Percentiles rank a stretch among this genome's conserved stretches.
phyloP scores from a whole-genome alignment of 2,797 vertebrate genomes.

The Pseudochromis fuscus region DNA sequence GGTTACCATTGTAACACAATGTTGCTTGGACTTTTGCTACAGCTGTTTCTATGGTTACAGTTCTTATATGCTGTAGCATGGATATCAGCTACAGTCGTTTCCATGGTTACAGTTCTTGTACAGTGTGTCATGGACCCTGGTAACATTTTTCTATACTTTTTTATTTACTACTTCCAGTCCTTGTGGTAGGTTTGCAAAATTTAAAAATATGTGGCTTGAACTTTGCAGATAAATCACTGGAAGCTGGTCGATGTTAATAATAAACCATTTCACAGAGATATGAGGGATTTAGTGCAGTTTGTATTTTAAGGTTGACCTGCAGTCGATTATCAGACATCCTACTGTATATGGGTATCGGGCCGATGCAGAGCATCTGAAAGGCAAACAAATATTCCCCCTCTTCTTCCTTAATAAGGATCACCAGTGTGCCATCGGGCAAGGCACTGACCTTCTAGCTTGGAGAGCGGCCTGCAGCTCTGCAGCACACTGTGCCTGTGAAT shows the following conservation, averaged over 20 bases:
- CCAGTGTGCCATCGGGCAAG: conserved; percentile 20
- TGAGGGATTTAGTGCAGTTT: background rate
- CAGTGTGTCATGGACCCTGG: background rate
- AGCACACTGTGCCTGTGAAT: conserved; percentile 28
- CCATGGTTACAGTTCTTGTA: background rate
- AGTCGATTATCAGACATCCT: background rate
- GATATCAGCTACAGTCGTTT: background rate
- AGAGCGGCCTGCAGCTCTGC: background rate
- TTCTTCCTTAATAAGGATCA: conserved; percentile 27
- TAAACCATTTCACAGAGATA: background rate
- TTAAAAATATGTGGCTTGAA: too few relatives aligned
- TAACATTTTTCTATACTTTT: background rate
- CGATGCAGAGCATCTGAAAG: background rate
- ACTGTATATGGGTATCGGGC: background rate
- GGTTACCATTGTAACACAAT: background rate
- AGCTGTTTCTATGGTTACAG: background rate
- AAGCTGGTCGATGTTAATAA: background rate
- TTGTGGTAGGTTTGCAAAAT: background rate
- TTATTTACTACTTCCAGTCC: too few relatives aligned
- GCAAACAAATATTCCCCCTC: conserved; percentile 10
- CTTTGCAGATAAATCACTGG: background rate
- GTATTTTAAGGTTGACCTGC: background rate
- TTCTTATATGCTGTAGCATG: too few relatives aligned
- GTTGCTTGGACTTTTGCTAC: background rate
- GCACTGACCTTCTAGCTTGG: conserved; percentile 32